Conservation (phyloP, 2,113 vertebrate genomes). For the Lepus americanus region DNA sequence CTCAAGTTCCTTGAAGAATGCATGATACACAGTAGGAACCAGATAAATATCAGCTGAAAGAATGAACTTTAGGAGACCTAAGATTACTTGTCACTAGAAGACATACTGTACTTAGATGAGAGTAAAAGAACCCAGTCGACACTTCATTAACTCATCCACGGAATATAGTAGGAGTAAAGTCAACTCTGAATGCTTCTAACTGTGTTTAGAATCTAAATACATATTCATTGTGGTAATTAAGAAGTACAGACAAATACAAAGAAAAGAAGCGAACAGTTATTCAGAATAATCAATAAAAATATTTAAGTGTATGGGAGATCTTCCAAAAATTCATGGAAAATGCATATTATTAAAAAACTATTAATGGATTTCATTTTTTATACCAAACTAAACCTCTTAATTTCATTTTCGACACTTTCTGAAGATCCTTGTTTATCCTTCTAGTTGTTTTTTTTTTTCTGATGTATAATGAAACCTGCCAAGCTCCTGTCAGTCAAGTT, state of each 20-base stretch:
- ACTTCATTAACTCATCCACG: background rate
- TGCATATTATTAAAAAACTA: no score
- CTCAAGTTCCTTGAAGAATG: background rate
- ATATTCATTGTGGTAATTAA: background rate
- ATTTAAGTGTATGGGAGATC: background rate
- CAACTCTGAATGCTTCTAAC: background rate
- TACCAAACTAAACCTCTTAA: no score
- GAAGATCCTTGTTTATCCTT: no score
- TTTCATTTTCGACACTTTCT: no score
- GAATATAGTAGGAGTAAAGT: background rate
- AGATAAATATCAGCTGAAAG: background rate
- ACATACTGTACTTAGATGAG: background rate
- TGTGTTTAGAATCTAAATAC: background rate
- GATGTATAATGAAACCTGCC: background rate
- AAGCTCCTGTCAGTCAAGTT: background rate
- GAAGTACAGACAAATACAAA: background rate
- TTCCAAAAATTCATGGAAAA: background rate
- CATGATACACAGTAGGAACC: background rate
- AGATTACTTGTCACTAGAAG: background rate
- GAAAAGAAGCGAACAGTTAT: background rate
- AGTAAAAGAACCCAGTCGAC: background rate
- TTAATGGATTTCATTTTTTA: no score
- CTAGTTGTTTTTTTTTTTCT: background rate
- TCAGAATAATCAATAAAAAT: background rate
- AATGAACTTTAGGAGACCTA: background rate